Evolutionary conservation across 2,113 vertebrate genomes (phyloP), one percentile per base, ranked within the genome.

Genomic region (Strigops habroptila): DNA sequence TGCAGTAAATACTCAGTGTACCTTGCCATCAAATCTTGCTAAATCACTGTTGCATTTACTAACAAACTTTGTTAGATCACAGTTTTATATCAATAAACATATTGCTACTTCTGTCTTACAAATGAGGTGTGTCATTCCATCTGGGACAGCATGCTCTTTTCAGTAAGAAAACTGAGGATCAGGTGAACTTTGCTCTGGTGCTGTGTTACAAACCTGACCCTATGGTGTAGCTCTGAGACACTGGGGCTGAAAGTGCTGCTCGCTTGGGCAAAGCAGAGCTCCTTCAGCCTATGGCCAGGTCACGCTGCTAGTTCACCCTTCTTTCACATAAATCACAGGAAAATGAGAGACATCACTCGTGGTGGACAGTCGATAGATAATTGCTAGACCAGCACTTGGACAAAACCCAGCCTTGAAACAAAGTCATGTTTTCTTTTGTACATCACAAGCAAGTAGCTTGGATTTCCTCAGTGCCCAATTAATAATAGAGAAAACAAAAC

Each of bases 111-210:
- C 57, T 35, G n/a, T 59, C 14, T 10, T 24, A 7, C 3, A 2
- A 59, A 59, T 35, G 33, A 59, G 23, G 33, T 59, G 22, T 16
- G 57, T 35, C 57, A 16, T 59, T 59, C 57, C 33, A 59, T 35
- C 57, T 59, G 14, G 22, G 33, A 35, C 33, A 35, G 8, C 31
- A 25, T 43, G 23, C 8, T 60, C 33, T 53, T 67, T n/a, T 48
- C 44, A 22, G 17, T 18, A 55, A 88, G 28, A 35, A 65, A 77
- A 28, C 11, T 0, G 1, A 1, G 1, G 8, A 46, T 0, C 1
- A 1, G 7, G 39, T 14, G 11, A 9, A 24, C 27, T 71, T 71
- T 30, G 35, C 9, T 73, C 51, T 27, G 71, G 41, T n/a, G 70
- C 28, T 59, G 6, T 16, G 7, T 51, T 28, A 82, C 6, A 85